Evolutionary conservation across 2,888 invertebrate genomes (phyloP).

Genomic region (Caenorhabditis parvicauda): DNA sequence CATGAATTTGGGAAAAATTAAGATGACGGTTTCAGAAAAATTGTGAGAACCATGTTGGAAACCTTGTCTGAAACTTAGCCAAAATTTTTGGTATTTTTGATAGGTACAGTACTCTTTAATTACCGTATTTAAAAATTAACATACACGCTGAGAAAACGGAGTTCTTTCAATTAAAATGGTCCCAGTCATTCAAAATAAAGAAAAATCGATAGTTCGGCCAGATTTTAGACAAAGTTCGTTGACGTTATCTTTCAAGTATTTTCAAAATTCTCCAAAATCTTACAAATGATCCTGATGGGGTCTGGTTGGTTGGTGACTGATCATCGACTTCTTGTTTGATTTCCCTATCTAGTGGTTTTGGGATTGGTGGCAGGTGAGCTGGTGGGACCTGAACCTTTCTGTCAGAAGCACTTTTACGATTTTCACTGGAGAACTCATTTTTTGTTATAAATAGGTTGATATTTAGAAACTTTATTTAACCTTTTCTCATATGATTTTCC

Average conservation of each 20-base stretch:
- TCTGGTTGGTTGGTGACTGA: conserved; percentile 48
- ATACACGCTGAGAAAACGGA: no score
- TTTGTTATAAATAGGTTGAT: neutral
- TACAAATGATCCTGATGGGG: conserved; percentile 54
- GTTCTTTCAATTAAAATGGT: neutral
- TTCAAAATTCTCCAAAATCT: conserved; percentile 2
- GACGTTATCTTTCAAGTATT: neutral
- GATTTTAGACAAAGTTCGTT: neutral
- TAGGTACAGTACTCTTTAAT: no score
- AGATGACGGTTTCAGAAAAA: neutral
- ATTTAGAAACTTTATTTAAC: neutral
- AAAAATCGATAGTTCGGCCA: neutral
- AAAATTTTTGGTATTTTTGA: no score
- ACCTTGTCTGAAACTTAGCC: neutral
- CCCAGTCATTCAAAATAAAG: neutral
- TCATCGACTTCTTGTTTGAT: conserved; percentile 62
- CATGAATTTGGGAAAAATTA: conserved; percentile 6
- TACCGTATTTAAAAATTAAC: no score
- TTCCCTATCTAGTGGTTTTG: conserved; percentile 34
- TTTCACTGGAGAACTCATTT: no score
- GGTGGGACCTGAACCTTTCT: conserved; percentile 43
- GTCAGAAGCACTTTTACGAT: no score
- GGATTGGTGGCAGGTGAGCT: conserved; percentile 35
- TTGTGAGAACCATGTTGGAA: neutral
- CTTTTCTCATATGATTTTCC: no score